Conservation (phyloP, 1,140 invertebrate species). For the Drosophila sechellia region DNA sequence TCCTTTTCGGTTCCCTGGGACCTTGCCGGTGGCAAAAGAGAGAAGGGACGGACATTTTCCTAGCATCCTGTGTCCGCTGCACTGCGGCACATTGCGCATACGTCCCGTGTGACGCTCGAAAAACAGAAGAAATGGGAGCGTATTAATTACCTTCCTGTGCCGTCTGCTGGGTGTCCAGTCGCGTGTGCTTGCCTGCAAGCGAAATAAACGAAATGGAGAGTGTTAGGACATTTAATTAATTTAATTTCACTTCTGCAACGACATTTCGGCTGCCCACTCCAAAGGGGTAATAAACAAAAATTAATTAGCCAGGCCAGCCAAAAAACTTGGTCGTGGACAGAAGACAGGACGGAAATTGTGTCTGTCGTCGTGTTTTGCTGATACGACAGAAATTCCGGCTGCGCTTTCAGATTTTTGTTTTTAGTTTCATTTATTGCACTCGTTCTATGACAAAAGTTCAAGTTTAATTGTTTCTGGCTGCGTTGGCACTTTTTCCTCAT, state of each 20-base stretch:
- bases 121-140: conserved; percentile 30
- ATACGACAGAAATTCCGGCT: conserved; percentile 62
- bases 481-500: conserved; percentile 58
- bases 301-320: conserved; percentile 68
- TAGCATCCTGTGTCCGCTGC: conserved; percentile 21
- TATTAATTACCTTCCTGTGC: conserved; percentile 78
- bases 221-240: conserved; percentile 74
- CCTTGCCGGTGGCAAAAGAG: neutral
- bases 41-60: conserved; percentile 19
- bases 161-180: conserved; percentile 74
- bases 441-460: conserved; percentile 76
- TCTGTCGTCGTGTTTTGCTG: conserved; percentile 71
- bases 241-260: conserved; percentile 35
- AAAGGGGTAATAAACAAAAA: conserved; percentile 76
- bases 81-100: conserved; percentile 65
- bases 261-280: conserved; percentile 36
- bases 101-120: conserved; percentile 24
- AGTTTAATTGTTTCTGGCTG: conserved; percentile 79
- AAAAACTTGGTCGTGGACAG: conserved; percentile 57
- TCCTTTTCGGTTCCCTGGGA: conserved; percentile 27
- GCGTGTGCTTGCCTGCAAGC: conserved; percentile 68
- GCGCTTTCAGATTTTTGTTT: conserved; percentile 59
- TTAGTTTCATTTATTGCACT: conserved; percentile 49
- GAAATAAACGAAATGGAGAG: conserved; percentile 25
- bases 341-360: conserved; percentile 21